phyloP scores from a whole-genome alignment of 2,888 invertebrate genomes.

The Tethea ocularis region DNA sequence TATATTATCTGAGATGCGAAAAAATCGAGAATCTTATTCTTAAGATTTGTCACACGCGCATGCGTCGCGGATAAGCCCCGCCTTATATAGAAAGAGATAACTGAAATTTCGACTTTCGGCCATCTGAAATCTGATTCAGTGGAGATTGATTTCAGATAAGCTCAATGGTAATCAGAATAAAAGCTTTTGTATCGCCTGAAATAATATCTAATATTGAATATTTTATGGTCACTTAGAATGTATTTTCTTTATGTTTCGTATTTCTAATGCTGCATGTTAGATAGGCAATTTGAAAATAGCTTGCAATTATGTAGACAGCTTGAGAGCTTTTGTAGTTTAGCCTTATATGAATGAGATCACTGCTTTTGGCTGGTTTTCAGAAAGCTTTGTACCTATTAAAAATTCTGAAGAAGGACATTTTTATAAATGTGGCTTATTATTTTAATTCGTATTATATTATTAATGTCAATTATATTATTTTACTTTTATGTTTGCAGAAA shows the following conservation, averaged over 20 bases:
- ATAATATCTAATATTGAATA: constrained; percentile 9
- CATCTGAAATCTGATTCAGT: constrained; percentile 53
- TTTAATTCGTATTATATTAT: too few relatives aligned
- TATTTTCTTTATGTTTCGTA: background rate
- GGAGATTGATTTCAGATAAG: constrained; percentile 71
- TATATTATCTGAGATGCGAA: constrained; percentile 64
- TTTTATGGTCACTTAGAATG: constrained; percentile 7
- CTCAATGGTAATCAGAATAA: constrained; percentile 56
- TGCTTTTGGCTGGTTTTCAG: background rate
- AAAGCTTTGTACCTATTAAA: background rate
- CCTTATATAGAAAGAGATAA: constrained; percentile 69
- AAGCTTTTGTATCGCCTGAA: constrained; percentile 38
- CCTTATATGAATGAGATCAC: background rate
- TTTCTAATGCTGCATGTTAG: background rate
- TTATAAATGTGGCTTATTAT: too few relatives aligned
- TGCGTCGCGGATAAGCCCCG: constrained; percentile 68
- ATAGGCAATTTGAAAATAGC: background rate
- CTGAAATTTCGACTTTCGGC: constrained; percentile 51
- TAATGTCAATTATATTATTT: too few relatives aligned
- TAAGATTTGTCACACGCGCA: constrained; percentile 67
- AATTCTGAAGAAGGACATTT: too few relatives aligned
- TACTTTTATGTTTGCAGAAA: too few relatives aligned
- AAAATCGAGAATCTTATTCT: constrained; percentile 73
- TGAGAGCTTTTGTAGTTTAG: background rate
- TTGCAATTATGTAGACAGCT: background rate